Evolutionary conservation across 2,888 invertebrate genomes (phyloP).

Genomic region (Melieria crassipennis): DNA sequence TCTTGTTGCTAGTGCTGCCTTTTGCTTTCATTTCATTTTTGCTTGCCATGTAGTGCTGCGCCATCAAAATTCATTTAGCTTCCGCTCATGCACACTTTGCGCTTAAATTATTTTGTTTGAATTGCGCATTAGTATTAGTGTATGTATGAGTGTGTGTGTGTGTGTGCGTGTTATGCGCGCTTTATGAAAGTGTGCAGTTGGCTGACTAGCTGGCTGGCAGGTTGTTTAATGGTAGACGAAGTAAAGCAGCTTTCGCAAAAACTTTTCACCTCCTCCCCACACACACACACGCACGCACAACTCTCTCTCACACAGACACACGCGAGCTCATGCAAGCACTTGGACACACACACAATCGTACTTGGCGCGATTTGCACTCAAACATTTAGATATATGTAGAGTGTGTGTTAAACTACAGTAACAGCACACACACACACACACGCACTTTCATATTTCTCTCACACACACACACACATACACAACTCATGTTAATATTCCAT

Average conservation of each 20-base stretch:
- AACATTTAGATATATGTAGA: too few species aligned
- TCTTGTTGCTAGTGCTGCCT: too few species aligned
- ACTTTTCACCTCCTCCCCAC: constrained; percentile 1
- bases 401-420: too few species aligned
- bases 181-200: constrained; percentile 4
- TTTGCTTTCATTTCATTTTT: too few species aligned
- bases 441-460: neutral
- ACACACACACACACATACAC: neutral
- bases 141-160: constrained; percentile 11
- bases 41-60: constrained; percentile 5
- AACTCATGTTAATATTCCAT: constrained; percentile 23
- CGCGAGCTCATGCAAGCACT: neutral
- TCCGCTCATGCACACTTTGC: constrained; percentile 42
- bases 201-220: neutral
- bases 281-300: neutral
- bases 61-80: constrained; percentile 46
- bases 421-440: neutral
- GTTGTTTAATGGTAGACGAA: neutral
- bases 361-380: too few species aligned
- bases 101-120: constrained; percentile 44
- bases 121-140: constrained; percentile 14
- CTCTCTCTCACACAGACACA: neutral
- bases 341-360: neutral
- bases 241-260: constrained; percentile 14
- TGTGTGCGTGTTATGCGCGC: neutral